Percentiles rank a stretch among this genome's conserved stretches.
These are phyloP conservation scores for Spongilla lacustris DNA, from an alignment of 37 sponge, comb jelly and placozoan species.

Conservation along the genomic window DNA sequence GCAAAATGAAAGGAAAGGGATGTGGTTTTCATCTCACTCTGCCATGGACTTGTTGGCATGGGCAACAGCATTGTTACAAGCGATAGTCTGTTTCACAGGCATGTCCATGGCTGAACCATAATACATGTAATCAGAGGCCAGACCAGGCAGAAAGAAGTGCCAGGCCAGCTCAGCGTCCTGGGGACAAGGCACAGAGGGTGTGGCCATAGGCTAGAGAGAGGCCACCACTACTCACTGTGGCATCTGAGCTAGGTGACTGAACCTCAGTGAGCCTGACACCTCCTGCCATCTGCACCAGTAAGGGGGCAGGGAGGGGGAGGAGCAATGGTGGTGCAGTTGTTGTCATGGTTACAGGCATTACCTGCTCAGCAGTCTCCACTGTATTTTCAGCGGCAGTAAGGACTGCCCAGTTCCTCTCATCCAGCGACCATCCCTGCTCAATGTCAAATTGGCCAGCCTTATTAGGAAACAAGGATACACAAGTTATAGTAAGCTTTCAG, in stretches of 20 bases:
- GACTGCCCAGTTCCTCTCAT: constrained; percentile 81
- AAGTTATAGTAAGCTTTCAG: too few species aligned
- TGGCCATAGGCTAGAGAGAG: neutral
- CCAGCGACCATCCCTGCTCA: constrained; percentile 64
- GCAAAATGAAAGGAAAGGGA: neutral
- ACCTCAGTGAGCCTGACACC: constrained; percentile 56
- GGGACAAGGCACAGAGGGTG: neutral
- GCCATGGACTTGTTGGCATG: constrained; percentile 33
- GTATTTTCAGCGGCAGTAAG: constrained; percentile 72
- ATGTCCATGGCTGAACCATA: constrained; percentile 62
- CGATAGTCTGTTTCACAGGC: constrained; percentile 77
- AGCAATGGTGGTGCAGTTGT: neutral
- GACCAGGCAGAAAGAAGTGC: constrained; percentile 71
- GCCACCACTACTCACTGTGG: constrained; percentile 38
- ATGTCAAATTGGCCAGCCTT: constrained; percentile 78
- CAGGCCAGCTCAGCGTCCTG: constrained; percentile 72
- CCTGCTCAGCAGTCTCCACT: constrained; percentile 77
- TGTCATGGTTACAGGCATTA: neutral
- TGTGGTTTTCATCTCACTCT: constrained; percentile 11
- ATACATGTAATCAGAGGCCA: constrained; percentile 74
- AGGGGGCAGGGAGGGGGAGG: neutral
- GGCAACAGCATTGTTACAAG: constrained; percentile 49
- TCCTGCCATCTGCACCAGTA: constrained; percentile 19
- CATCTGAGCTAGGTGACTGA: constrained; percentile 45
- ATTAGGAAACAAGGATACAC: neutral